Percentiles rank a stretch among this genome's conserved stretches.
phyloP scores from a whole-genome alignment of 2,113 vertebrate genomes.

The Sylvietta virens region DNA sequence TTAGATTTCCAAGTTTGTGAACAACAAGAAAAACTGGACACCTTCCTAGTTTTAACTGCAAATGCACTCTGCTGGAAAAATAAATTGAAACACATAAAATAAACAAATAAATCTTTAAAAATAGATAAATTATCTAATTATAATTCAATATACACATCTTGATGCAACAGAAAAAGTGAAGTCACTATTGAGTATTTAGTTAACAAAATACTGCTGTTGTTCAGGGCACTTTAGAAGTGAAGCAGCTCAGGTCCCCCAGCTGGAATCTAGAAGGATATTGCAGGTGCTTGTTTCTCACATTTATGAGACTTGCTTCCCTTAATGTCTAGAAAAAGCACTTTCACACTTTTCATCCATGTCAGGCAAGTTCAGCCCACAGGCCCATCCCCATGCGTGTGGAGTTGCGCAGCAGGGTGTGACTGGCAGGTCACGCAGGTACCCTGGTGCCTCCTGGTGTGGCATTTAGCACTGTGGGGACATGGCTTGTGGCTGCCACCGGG shows the following conservation, averaged over 20 bases:
- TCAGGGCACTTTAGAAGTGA: neutral
- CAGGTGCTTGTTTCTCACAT: neutral
- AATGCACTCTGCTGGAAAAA: neutral
- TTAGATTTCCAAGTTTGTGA: neutral
- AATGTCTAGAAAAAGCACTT: neutral
- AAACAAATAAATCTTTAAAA: neutral
- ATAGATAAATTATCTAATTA: neutral
- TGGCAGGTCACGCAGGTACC: neutral
- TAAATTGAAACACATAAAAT: neutral
- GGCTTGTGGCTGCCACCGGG: neutral
- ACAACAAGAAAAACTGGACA: neutral
- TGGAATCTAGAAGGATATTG: neutral
- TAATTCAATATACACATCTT: neutral
- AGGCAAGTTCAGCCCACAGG: neutral
- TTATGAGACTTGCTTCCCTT: neutral
- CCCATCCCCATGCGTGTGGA: accelerated
- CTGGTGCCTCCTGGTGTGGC: neutral
- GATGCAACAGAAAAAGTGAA: neutral
- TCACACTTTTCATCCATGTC: accelerated
- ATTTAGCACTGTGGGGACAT: neutral
- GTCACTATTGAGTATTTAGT: neutral
- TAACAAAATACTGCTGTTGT: neutral
- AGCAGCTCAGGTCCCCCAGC: neutral
- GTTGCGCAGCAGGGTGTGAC: accelerated
- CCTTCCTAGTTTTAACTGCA: neutral